Percentiles rank a stretch among this genome's conserved stretches.
phyloP scores from a whole-genome alignment of 2,113 vertebrate genomes.

The Aramus guarauna region DNA sequence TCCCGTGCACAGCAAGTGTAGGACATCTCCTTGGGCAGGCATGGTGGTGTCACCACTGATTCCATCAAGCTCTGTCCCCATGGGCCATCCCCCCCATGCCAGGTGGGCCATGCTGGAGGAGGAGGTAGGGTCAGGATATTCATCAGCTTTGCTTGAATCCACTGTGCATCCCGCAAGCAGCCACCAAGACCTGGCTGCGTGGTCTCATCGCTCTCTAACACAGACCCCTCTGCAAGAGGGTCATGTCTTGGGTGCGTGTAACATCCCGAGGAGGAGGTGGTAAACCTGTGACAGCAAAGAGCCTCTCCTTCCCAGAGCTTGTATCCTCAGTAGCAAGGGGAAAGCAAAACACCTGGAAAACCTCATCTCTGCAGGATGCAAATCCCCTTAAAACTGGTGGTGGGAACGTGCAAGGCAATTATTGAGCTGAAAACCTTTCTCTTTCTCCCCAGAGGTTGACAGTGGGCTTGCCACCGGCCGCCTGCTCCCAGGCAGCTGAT shows the following conservation, averaged over 20 bases:
- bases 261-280: neutral
- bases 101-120: neutral
- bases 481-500: neutral
- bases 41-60: accelerated
- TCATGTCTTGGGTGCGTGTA: neutral
- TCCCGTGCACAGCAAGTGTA: neutral
- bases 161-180: neutral
- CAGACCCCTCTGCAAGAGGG: neutral
- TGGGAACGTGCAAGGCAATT: accelerated
- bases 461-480: neutral
- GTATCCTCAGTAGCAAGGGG: neutral
- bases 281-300: neutral
- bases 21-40: neutral
- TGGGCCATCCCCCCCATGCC: accelerated
- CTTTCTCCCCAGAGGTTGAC: neutral
- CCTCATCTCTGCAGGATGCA: neutral
- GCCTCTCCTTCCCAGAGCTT: neutral
- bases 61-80: neutral
- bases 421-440: neutral
- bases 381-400: neutral
- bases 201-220: accelerated
- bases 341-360: neutral
- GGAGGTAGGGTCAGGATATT: neutral
- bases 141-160: neutral
- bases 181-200: accelerated